Base-by-base conservation (phyloP, 1,140 invertebrate species). In the Heliconius himera region DNA sequence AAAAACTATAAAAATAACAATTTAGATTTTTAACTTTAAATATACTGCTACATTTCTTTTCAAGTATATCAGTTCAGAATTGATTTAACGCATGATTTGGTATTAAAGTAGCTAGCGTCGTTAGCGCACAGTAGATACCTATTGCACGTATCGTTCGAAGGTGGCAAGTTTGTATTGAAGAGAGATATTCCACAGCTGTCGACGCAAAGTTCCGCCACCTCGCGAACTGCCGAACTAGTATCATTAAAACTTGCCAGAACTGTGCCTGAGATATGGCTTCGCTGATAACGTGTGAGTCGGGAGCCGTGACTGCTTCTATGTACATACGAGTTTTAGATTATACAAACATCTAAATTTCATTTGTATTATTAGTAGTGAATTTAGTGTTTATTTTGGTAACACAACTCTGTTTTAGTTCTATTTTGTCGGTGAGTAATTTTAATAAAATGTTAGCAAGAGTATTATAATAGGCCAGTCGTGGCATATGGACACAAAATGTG, bases 201-300 rank as follows among this genome's bases (percentile, higher is more conserved):
- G 60, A 22, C 60, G 9, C 3, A 29, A 66, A 66, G 60, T 66
- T 66, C 26, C 60, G 11, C 9, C 60, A 66, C 38, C 38, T 72
- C 33, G 29, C 33, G 38, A 72, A 72, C 70, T 72, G 70, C 33
- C 38, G 70, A 72, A 72, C 70, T 72, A 72, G 8, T 72, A 20
- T 41, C 70, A 41, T 72, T 38, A 72, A 72, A 72, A 72, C 70
- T 72, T 72, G 18, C 38, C n/a, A 41, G 5, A 72, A 36, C 70
- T 41, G 33, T 20, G 38, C 36, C 26, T 26, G 70, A 72, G 33
- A 72, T 38, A 72, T n/a, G 70, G 8, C 70, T 11, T 1, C 20
- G 13, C 5, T 36, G 38, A 29, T 66, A 66, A 29, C 4, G 60
- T 66, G 60, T 8, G 26, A 60, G 56, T 3, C 56, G 56, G 2